A percentile compares a stretch with the other conserved stretches of the same genome.
phyloP scores from a whole-genome alignment of 1,140 invertebrate species.

The Drosophila asahinai region DNA sequence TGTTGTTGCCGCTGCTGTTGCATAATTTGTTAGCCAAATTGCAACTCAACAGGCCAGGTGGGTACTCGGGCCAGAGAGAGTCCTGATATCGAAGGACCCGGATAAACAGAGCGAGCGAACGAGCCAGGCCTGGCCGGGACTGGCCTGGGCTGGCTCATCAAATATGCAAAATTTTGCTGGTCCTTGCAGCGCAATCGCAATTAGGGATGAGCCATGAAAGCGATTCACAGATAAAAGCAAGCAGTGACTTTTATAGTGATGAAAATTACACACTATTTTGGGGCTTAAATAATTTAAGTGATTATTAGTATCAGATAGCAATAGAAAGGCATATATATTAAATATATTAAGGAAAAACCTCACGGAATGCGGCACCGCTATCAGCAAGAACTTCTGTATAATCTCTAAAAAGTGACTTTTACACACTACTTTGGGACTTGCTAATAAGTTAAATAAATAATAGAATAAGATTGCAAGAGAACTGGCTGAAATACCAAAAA shows the following conservation, averaged over 20 bases:
- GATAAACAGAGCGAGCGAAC: constrained; percentile 24
- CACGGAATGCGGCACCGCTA: no score
- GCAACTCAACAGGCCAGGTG: constrained; percentile 76
- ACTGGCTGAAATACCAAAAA: no score
- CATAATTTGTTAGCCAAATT: constrained; percentile 83
- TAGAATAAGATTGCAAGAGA: no score
- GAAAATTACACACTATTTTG: no score
- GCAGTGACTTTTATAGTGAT: constrained; percentile 12
- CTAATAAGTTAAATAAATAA: no score
- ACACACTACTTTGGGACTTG: no score
- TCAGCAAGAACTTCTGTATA: no score
- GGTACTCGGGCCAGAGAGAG: constrained; percentile 5
- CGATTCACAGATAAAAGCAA: constrained; percentile 18
- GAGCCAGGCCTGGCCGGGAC: neutral
- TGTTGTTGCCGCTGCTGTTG: constrained; percentile 42
- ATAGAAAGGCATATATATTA: no score
- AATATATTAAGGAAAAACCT: no score
- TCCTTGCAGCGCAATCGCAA: constrained; percentile 45
- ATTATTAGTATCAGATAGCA: no score
- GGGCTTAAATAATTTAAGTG: no score
- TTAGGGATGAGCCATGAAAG: constrained; percentile 45
- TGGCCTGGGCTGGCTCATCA: constrained; percentile 54
- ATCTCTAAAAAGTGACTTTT: no score
- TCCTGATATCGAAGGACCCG: constrained; percentile 29
- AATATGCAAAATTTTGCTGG: constrained; percentile 72